phyloP scores from a whole-genome alignment of 2,888 invertebrate genomes.

The Leptinotarsa rubiginosa region DNA sequence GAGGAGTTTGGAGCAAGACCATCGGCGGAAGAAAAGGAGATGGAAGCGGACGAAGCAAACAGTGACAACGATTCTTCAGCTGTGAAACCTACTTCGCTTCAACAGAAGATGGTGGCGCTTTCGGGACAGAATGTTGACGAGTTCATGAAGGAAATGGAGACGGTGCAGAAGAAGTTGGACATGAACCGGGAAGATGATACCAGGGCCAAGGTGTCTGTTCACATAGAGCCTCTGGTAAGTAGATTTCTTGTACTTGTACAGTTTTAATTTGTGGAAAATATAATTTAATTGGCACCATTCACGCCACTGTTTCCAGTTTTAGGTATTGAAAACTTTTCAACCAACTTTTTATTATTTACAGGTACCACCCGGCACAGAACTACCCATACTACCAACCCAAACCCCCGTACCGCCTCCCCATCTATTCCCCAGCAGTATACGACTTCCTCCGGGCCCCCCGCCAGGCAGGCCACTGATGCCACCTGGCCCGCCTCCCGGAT shows the following conservation, averaged over 20 bases:
- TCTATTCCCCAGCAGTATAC: slow-evolving; percentile 58
- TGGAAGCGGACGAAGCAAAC: slow-evolving; percentile 48
- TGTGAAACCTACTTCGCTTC: slow-evolving; percentile 79
- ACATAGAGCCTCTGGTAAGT: slow-evolving; percentile 59
- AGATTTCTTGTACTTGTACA: no score
- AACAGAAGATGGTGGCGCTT: slow-evolving; percentile 88
- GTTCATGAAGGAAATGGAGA: slow-evolving; percentile 94
- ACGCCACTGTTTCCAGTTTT: not conserved
- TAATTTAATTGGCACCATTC: not conserved
- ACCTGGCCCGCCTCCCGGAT: slow-evolving; percentile 71
- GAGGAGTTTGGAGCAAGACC: slow-evolving; percentile 61
- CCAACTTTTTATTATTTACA: not conserved
- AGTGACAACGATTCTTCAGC: slow-evolving; percentile 14
- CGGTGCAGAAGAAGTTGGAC: slow-evolving; percentile 81
- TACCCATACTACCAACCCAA: slow-evolving; percentile 53
- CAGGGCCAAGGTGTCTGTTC: slow-evolving; percentile 46
- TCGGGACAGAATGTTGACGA: slow-evolving; percentile 93
- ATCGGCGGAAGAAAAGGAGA: slow-evolving; percentile 56
- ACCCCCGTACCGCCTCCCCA: slow-evolving; percentile 67
- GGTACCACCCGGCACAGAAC: slow-evolving; percentile 32
- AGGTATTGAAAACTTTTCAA: not conserved
- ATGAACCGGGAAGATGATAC: slow-evolving; percentile 50
- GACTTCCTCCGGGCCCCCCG: slow-evolving; percentile 69
- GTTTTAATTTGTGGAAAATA: not conserved
- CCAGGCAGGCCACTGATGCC: slow-evolving; percentile 66